phyloP scores from a whole-genome alignment of 2,113 vertebrate species.

The Riparia riparia region DNA sequence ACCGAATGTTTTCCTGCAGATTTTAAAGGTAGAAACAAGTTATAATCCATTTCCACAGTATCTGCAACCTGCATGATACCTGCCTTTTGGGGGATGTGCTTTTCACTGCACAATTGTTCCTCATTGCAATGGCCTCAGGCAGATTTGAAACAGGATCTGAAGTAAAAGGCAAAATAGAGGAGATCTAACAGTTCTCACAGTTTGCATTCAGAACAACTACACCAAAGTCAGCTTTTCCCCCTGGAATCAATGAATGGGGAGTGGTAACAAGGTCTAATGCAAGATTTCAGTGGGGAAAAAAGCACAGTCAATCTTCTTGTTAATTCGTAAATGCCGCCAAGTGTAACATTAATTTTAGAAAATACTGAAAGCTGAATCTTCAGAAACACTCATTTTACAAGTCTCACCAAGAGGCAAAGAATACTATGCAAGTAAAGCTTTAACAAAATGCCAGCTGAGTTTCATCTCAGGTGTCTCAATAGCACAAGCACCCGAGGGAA shows the following conservation, averaged over 20 bases:
- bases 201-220: not conserved
- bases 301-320: not conserved
- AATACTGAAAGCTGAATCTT: not conserved
- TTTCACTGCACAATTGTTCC: not conserved
- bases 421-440: not conserved
- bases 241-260: not conserved
- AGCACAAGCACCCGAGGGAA: not conserved
- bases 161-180: not conserved
- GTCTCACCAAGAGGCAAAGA: not conserved
- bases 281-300: not conserved
- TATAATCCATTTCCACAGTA: not conserved
- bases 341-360: not conserved
- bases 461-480: not conserved
- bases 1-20: not conserved
- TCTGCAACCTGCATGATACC: not conserved
- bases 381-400: not conserved
- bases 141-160: slow-evolving; percentile 16
- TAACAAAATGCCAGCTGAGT: not conserved
- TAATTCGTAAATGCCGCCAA: not conserved
- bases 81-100: not conserved
- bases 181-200: not conserved
- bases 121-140: not conserved
- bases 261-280: not conserved
- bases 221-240: not conserved
- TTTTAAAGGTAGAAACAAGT: not conserved